phyloP scores from a whole-genome alignment of 2,797 vertebrate genomes.

The Neopelma chrysocephalum region DNA sequence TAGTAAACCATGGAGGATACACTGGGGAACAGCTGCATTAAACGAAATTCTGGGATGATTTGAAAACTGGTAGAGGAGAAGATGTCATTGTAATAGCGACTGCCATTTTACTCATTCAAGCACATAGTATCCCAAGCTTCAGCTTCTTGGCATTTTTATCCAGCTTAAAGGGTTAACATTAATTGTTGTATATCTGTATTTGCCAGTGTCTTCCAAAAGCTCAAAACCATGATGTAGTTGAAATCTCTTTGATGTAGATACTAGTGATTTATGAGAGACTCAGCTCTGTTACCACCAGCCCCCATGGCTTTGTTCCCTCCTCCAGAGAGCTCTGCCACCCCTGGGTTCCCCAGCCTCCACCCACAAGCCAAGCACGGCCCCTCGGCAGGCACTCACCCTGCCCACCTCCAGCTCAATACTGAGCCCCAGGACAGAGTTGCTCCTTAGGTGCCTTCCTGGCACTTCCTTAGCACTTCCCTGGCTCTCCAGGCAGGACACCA shows the following conservation, averaged over 20 bases:
- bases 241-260: neutral
- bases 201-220: neutral
- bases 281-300: fast-evolving
- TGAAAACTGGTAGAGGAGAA: neutral
- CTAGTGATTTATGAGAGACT: neutral
- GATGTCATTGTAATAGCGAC: neutral
- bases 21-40: neutral
- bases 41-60: neutral
- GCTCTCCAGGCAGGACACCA: neutral
- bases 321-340: neutral
- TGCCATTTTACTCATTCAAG: neutral
- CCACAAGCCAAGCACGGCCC: neutral
- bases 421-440: neutral
- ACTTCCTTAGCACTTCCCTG: neutral
- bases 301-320: neutral
- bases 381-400: neutral
- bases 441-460: too few species aligned
- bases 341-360: neutral
- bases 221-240: neutral
- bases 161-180: neutral
- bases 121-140: neutral
- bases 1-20: neutral
- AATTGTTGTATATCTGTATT: neutral
- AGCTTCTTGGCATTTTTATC: neutral
- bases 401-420: neutral